These are phyloP conservation scores for Neodiprion fabricii DNA, from an alignment of 1,140 invertebrate species.

Conservation along the genomic window DNA sequence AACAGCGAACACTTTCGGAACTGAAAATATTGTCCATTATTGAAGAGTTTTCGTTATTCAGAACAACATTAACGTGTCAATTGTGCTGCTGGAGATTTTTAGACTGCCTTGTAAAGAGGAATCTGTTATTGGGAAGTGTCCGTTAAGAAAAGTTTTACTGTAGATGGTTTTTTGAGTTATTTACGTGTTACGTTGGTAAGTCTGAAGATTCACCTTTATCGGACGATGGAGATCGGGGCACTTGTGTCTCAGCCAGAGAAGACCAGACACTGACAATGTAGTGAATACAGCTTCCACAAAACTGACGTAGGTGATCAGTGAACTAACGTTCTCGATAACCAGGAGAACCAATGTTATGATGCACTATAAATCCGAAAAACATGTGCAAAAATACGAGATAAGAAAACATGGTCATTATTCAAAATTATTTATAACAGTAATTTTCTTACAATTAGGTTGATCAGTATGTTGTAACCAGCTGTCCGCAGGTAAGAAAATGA, in stretches of 20 bases:
- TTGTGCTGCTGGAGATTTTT: no score
- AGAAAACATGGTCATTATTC: background rate
- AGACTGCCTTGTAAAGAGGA: no score
- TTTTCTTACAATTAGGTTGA: no score
- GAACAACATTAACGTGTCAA: no score
- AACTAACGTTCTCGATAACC: conserved; percentile 86
- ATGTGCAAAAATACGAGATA: conserved; percentile 13
- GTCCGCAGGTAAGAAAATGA: conserved; percentile 9
- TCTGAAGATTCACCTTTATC: conserved; percentile 67
- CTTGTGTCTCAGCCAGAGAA: conserved; percentile 86
- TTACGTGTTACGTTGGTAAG: background rate
- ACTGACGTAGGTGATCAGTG: conserved; percentile 91
- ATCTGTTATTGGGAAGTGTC: no score
- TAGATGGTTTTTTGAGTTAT: no score
- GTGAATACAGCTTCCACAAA: conserved; percentile 95
- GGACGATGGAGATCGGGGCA: conserved; percentile 72
- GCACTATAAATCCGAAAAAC: conserved; percentile 68
- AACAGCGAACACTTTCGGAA: no score
- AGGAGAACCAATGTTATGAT: conserved; percentile 82
- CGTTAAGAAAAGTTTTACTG: no score
- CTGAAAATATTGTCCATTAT: no score
- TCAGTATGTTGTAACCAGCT: background rate
- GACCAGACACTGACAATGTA: conserved; percentile 83
- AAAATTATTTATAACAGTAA: no score
- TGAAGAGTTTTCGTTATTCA: no score